phyloP scores from a whole-genome alignment of 2,888 invertebrate genomes.

The Phyllotreta cruciferae region DNA sequence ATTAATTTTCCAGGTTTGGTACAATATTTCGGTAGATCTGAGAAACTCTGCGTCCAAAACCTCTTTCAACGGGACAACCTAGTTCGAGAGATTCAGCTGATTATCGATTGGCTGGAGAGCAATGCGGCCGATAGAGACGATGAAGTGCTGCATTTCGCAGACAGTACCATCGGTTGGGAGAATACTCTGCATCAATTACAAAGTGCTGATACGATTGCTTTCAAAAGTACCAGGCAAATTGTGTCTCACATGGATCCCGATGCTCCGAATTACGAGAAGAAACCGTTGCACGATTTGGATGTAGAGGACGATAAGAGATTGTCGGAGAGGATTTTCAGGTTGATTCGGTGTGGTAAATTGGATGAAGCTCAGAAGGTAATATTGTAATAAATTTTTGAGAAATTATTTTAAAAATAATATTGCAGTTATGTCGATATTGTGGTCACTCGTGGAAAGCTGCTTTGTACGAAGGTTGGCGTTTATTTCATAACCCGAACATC shows the following conservation, averaged over 20 bases:
- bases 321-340: conserved; percentile 70
- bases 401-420: neutral
- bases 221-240: conserved; percentile 65
- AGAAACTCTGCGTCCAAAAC: conserved; percentile 66
- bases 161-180: conserved; percentile 87
- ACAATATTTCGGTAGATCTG: conserved; percentile 62
- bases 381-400: neutral
- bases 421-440: conserved; percentile 76
- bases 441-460: conserved; percentile 94
- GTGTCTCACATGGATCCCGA: conserved; percentile 83
- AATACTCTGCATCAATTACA: conserved; percentile 83
- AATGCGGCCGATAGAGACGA: conserved; percentile 69
- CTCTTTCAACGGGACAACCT: conserved; percentile 66
- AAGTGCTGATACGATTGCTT: conserved; percentile 64
- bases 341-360: conserved; percentile 85
- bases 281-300: conserved; percentile 84
- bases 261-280: conserved; percentile 81
- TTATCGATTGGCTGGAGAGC: conserved; percentile 92
- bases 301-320: conserved; percentile 77
- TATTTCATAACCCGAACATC: conserved; percentile 86
- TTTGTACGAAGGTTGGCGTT: conserved; percentile 87
- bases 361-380: conserved; percentile 77
- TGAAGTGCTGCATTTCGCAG: conserved; percentile 76
- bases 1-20: conserved; percentile 26
- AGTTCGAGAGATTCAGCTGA: conserved; percentile 76